Conservation (phyloP, 2,113 vertebrate species). For the Phrynosoma platyrhinos region DNA sequence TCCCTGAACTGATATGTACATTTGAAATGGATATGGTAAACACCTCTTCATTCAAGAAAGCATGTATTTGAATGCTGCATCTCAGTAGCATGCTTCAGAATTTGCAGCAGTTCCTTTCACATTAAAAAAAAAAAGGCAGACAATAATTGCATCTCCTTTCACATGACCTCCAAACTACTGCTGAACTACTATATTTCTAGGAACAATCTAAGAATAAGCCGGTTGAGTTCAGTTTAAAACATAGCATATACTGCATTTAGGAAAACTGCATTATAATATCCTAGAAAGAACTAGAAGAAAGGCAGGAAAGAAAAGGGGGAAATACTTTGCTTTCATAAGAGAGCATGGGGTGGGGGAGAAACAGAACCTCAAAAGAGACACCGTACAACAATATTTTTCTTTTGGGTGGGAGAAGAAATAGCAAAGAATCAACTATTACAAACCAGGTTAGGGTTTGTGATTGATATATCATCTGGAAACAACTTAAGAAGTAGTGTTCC, state of each 20-base stretch:
- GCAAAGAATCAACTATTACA: constrained; percentile 68
- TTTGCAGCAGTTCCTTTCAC: constrained; percentile 77
- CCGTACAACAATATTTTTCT: constrained; percentile 68
- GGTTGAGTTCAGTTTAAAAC: constrained; percentile 64
- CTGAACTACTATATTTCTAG: constrained; percentile 71
- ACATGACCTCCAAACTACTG: constrained; percentile 72
- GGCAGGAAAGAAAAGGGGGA: constrained; percentile 5
- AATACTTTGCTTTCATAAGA: constrained; percentile 67
- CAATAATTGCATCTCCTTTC: constrained; percentile 72
- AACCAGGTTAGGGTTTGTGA: constrained; percentile 71
- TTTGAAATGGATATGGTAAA: constrained; percentile 65
- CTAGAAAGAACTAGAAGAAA: constrained; percentile 55
- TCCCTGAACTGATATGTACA: constrained; percentile 63
- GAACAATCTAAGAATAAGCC: constrained; percentile 66
- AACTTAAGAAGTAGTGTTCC: constrained; percentile 77
- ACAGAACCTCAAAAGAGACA: constrained; percentile 63
- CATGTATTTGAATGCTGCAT: constrained; percentile 67
- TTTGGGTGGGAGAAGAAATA: constrained; percentile 64
- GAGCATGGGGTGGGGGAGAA: constrained; percentile 41
- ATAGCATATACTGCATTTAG: constrained; percentile 49
- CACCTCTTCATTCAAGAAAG: constrained; percentile 63
- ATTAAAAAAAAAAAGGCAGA: constrained; percentile 74
- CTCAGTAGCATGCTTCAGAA: constrained; percentile 81
- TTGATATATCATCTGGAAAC: constrained; percentile 63
- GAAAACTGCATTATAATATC: constrained; percentile 45